These are phyloP conservation scores for Phylloscopus trochilus DNA, from an alignment of 2,113 vertebrate genomes.

Conservation along the genomic window DNA sequence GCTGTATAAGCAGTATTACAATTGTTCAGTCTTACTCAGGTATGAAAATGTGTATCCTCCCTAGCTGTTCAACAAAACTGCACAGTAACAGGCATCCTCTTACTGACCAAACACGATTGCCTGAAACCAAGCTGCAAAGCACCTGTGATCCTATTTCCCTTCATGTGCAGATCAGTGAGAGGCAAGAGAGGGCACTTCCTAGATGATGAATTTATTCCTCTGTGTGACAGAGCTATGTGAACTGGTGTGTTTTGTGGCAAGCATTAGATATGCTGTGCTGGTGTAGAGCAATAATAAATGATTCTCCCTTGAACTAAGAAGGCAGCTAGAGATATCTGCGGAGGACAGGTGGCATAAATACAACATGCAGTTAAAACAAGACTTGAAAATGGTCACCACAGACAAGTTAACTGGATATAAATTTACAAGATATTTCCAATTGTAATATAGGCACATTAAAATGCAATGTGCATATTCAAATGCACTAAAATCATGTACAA, in stretches of 20 bases:
- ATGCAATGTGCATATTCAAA: neutral
- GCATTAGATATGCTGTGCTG: neutral
- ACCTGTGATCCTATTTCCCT: neutral
- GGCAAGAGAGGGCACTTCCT: neutral
- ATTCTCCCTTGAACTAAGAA: neutral
- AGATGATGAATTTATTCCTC: neutral
- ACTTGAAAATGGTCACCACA: neutral
- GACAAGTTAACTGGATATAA: neutral
- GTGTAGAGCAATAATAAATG: neutral
- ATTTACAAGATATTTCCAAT: neutral
- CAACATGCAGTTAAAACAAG: neutral
- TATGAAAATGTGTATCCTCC: neutral
- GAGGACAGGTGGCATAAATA: neutral
- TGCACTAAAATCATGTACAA: neutral
- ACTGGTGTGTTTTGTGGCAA: neutral
- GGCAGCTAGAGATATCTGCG: neutral
- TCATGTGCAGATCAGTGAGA: neutral
- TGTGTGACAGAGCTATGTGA: neutral
- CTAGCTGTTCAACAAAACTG: neutral
- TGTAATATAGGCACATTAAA: neutral
- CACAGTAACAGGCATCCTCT: rapidly evolving
- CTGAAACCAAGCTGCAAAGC: neutral
- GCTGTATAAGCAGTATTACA: neutral
- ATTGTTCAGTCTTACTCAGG: neutral
- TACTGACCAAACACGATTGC: neutral